Percentiles rank a stretch among this genome's conserved stretches.
These are phyloP conservation scores for Alligator sinensis DNA, from an alignment of 2,113 vertebrate genomes.

Conservation along the genomic window DNA sequence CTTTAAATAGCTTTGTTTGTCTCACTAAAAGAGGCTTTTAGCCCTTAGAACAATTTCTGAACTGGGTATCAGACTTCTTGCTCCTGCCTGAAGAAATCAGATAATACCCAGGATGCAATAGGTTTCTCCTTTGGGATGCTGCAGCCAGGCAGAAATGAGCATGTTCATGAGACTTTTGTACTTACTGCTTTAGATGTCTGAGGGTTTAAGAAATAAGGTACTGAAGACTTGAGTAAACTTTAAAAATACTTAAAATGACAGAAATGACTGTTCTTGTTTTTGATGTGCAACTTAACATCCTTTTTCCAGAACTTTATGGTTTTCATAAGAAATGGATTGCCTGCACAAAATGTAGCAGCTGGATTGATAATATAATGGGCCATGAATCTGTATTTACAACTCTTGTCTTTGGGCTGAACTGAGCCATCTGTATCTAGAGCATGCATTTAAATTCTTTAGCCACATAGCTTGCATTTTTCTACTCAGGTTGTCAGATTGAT, in stretches of 20 bases:
- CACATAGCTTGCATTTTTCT: not conserved
- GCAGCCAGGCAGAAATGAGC: not conserved
- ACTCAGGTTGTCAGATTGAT: not conserved
- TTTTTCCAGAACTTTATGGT: not conserved
- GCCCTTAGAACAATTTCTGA: not conserved
- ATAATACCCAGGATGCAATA: accelerated
- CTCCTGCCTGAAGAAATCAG: not conserved
- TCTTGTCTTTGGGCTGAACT: not conserved
- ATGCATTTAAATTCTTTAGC: not conserved
- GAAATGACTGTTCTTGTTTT: not conserved
- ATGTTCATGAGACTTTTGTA: not conserved
- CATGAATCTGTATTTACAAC: not conserved
- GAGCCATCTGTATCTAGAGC: not conserved
- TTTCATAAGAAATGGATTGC: not conserved
- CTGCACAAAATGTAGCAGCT: not conserved
- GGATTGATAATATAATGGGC: not conserved
- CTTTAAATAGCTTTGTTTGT: not conserved
- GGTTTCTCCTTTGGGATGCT: not conserved
- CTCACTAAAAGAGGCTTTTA: not conserved
- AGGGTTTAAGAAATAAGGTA: not conserved
- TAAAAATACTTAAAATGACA: not conserved
- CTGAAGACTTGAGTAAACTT: not conserved
- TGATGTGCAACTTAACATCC: not conserved
- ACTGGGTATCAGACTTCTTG: not conserved
- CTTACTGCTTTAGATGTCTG: not conserved